Conservation (phyloP, 2,113 vertebrate species). For the Rhinoptilus africanus region DNA sequence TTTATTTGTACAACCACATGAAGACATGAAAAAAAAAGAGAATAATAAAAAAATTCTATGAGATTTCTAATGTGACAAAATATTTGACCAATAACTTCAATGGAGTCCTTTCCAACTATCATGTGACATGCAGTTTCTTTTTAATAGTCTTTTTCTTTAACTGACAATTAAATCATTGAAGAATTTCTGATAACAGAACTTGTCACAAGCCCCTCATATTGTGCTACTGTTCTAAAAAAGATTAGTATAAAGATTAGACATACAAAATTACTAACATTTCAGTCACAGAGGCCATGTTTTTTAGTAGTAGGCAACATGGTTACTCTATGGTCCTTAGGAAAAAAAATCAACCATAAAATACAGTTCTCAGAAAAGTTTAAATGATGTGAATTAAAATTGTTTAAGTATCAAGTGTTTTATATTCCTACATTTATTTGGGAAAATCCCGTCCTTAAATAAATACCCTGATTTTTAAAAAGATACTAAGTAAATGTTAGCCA, state of each 20-base stretch:
- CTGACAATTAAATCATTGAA: not conserved
- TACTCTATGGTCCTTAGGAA: not conserved
- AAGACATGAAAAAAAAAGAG: not conserved
- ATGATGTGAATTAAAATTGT: not conserved
- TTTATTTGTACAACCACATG: not conserved
- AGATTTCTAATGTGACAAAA: not conserved
- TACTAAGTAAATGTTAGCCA: not conserved
- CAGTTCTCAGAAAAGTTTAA: not conserved
- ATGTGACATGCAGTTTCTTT: not conserved
- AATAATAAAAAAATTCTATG: not conserved
- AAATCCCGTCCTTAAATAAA: not conserved
- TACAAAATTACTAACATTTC: not conserved
- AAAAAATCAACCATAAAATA: not conserved
- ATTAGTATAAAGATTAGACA: fast-evolving
- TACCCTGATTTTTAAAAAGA: not conserved
- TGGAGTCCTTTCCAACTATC: not conserved
- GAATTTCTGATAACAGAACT: not conserved
- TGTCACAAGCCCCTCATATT: not conserved
- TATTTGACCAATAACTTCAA: not conserved
- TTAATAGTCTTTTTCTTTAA: not conserved
- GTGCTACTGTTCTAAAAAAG: not conserved
- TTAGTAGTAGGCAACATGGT: not conserved
- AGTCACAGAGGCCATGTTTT: not conserved
- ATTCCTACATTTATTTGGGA: not conserved
- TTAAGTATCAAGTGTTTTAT: not conserved